These are phyloP conservation scores for Siniperca chuatsi DNA, from an alignment of 2,113 vertebrate species.

Conservation along the genomic window DNA sequence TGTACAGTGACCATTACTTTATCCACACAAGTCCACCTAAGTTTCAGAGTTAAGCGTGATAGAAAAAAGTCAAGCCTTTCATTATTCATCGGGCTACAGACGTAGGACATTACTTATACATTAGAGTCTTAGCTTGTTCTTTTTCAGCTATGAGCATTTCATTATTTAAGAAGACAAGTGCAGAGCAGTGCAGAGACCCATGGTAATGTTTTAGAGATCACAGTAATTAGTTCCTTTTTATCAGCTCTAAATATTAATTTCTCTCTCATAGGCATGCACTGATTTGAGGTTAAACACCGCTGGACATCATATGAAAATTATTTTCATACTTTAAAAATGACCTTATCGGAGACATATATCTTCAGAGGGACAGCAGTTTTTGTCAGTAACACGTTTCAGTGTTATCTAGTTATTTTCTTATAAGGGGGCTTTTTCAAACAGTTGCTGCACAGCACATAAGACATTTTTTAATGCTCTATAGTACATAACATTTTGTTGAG, in stretches of 20 bases:
- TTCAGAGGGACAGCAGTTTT: not conserved
- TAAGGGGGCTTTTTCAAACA: not conserved
- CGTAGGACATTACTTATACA: conserved; percentile 77
- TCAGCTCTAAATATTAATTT: conserved; percentile 53
- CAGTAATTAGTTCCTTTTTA: conserved; percentile 48
- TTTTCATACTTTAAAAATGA: not conserved
- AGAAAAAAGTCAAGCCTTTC: conserved; percentile 39
- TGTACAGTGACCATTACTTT: conserved; percentile 31
- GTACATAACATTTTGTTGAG: not conserved
- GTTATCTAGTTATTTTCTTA: not conserved
- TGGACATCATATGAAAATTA: conserved; percentile 24
- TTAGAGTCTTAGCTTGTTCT: conserved; percentile 71
- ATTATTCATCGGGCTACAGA: conserved; percentile 77
- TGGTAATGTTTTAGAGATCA: conserved; percentile 78
- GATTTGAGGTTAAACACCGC: conserved; percentile 8
- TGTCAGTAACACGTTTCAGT: not conserved
- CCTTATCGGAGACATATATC: not conserved
- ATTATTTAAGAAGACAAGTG: conserved; percentile 79
- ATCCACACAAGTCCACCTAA: not conserved
- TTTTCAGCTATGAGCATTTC: conserved; percentile 66
- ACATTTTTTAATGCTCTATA: not conserved
- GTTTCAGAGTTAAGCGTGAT: conserved; percentile 1
- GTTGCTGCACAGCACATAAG: not conserved
- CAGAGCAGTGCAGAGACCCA: conserved; percentile 59
- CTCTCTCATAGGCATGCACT: not conserved